Evolutionary conservation across 35 echinoderm and acorn worm species (phyloP).

Genomic region (Heliocidaris tuberculata): DNA sequence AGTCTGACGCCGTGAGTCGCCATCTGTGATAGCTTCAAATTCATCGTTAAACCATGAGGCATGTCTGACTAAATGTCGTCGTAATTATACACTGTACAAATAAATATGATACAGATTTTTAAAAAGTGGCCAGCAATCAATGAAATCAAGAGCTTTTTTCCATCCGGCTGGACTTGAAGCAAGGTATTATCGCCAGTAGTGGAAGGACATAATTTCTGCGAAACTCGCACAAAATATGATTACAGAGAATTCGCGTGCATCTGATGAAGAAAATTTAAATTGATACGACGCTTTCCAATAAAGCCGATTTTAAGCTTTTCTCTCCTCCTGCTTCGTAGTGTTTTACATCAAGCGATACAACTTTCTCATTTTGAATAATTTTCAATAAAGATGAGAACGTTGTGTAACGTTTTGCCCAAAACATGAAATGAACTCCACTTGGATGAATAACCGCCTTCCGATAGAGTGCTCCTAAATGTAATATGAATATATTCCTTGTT

Average conservation of each 20-base stretch:
- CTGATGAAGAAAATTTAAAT: not conserved
- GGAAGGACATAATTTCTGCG: no score
- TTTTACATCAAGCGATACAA: not conserved
- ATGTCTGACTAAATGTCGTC: not conserved
- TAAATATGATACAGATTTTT: not conserved
- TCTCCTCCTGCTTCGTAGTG: not conserved
- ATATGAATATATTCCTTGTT: not conserved
- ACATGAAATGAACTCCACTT: not conserved
- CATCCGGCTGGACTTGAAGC: not conserved
- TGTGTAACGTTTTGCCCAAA: not conserved
- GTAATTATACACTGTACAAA: not conserved
- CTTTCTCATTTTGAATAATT: not conserved
- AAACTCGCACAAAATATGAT: not conserved
- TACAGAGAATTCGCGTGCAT: not conserved
- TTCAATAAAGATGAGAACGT: not conserved
- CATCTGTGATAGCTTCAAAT: not conserved
- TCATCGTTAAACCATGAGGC: not conserved
- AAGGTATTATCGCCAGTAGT: not conserved
- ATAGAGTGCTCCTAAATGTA: not conserved
- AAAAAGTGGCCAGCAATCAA: not conserved
- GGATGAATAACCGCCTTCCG: not conserved
- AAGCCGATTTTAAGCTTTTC: not conserved
- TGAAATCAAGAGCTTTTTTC: not conserved
- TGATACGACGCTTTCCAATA: not conserved
- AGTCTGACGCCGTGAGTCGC: not conserved